Percentiles rank a stretch among this genome's conserved stretches.
phyloP scores from a whole-genome alignment of 1,140 invertebrate genomes.

The Lucilia cuprina region DNA sequence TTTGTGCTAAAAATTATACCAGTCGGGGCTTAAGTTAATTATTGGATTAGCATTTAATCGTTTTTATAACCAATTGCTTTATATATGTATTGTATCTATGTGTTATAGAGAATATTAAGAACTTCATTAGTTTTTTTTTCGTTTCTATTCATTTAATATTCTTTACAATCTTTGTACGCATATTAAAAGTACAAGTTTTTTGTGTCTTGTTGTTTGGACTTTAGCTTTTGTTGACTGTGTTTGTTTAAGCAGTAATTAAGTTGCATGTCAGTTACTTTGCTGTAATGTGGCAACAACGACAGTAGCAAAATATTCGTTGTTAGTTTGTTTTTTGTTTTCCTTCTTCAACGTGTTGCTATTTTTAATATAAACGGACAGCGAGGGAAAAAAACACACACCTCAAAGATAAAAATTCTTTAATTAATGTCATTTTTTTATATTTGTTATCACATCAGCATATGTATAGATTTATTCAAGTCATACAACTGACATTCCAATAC shows the following conservation, averaged over 20 bases:
- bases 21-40: slow-evolving; percentile 2
- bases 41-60: slow-evolving; percentile 28
- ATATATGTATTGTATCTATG: neutral
- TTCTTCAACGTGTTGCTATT: slow-evolving; percentile 13
- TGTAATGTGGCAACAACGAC: neutral
- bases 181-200: slow-evolving; percentile 6
- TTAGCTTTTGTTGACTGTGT: neutral
- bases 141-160: neutral
- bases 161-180: slow-evolving; percentile 16
- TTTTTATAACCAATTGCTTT: slow-evolving; percentile 21
- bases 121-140: neutral
- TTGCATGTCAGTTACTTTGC: slow-evolving; percentile 22
- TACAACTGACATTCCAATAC: neutral
- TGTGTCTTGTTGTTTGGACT: neutral
- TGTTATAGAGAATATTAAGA: neutral
- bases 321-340: no score
- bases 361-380: neutral
- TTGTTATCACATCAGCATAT: slow-evolving; percentile 27
- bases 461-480: slow-evolving; percentile 18
- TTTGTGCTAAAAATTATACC: neutral
- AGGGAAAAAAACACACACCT: slow-evolving; percentile 6
- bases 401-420: slow-evolving; percentile 26
- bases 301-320: neutral
- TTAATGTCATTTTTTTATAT: slow-evolving; percentile 15
- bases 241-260: slow-evolving; percentile 23